These are phyloP conservation scores for Pedicia rivosa DNA, from an alignment of 2,888 invertebrate genomes.

Conservation along the genomic window DNA sequence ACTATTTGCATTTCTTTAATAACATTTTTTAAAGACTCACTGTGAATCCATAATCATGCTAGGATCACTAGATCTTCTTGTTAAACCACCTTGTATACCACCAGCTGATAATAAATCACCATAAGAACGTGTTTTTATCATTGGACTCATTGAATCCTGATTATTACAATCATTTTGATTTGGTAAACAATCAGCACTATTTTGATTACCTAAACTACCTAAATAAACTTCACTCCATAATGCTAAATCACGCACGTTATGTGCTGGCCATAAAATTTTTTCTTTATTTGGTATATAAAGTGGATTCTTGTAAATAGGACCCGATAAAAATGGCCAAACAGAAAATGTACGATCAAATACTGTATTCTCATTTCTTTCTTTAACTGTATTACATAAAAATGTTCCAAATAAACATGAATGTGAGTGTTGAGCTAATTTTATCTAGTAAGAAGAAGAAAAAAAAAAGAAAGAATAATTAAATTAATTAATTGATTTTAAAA, in stretches of 20 bases:
- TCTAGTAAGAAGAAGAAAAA: conserved; percentile 36
- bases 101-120: conserved; percentile 61
- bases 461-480: not conserved
- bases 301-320: conserved; percentile 70
- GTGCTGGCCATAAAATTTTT: conserved; percentile 67
- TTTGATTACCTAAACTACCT: conserved; percentile 36
- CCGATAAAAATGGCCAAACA: conserved; percentile 75
- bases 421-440: conserved; percentile 87
- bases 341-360: conserved; percentile 57
- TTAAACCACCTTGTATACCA: conserved; percentile 34
- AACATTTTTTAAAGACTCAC: too few species aligned
- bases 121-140: conserved; percentile 74
- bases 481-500: too few species aligned
- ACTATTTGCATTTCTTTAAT: too few species aligned
- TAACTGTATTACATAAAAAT: conserved; percentile 78
- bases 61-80: conserved; percentile 72
- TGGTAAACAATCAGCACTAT: conserved; percentile 27
- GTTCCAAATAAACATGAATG: conserved; percentile 96
- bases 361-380: conserved; percentile 49
- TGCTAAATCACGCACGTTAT: conserved; percentile 63
- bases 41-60: conserved; percentile 57
- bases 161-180: conserved; percentile 10
- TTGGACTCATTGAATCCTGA: conserved; percentile 29
- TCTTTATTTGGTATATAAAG: conserved; percentile 46
- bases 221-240: conserved; percentile 80